Percentiles rank a stretch among this genome's conserved stretches.
These are phyloP conservation scores for Sturmia bella DNA, from an alignment of 2,888 invertebrate species.

Conservation along the genomic window DNA sequence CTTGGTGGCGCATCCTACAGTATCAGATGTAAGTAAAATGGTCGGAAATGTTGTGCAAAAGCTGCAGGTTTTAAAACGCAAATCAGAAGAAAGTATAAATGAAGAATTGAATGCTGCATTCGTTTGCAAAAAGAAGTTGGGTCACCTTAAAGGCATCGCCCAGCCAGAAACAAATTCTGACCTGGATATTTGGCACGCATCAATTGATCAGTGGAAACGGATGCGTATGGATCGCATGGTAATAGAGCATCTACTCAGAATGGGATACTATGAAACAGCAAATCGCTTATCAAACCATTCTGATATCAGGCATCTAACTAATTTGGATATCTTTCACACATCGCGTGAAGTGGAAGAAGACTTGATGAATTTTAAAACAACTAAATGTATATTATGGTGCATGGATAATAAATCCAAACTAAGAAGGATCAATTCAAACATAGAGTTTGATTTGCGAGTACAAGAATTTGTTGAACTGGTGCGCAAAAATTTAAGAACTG, in stretches of 20 bases:
- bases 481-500: constrained; percentile 91
- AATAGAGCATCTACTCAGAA: constrained; percentile 96
- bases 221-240: constrained; percentile 96
- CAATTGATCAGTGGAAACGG: constrained; percentile 81
- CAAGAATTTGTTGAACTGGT: constrained; percentile 98
- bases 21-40: constrained; percentile 89
- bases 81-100: constrained; percentile 95
- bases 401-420: constrained; percentile 97
- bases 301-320: constrained; percentile 92
- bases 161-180: constrained; percentile 74
- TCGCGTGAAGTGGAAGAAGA: constrained; percentile 94
- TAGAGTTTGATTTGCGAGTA: constrained; percentile 93
- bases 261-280: constrained; percentile 97
- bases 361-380: constrained; percentile 90
- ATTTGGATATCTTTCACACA: constrained; percentile 93
- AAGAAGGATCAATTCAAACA: constrained; percentile 94
- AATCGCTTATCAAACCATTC: constrained; percentile 92
- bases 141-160: constrained; percentile 87
- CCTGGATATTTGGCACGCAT: constrained; percentile 79
- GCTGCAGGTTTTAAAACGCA: constrained; percentile 93
- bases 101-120: constrained; percentile 95
- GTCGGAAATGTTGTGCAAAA: constrained; percentile 95
- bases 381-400: constrained; percentile 96
- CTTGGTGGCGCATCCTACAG: constrained; percentile 79
- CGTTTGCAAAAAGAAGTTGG: constrained; percentile 94